Evolutionary conservation across 1,140 invertebrate species (phyloP), one percentile per base, ranked within the genome.

Genomic region (Diachasma alloeum): DNA sequence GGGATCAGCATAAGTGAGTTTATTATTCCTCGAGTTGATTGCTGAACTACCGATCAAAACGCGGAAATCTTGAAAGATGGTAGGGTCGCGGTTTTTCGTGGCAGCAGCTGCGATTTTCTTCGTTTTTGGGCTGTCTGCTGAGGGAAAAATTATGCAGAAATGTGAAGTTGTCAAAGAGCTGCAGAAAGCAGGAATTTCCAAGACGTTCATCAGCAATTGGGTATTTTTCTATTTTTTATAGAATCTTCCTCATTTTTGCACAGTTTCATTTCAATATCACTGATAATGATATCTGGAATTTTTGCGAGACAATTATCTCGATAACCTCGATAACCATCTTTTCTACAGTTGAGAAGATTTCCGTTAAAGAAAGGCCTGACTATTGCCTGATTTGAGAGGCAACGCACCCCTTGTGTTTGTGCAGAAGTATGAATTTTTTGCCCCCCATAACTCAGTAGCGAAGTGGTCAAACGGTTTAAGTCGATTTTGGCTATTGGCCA

Each of bases 161-260:
- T 90, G 89, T 74, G 85, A 89, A 0, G 85, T 79, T 0, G 85
- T 83, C 0, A 80, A 80, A 5, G 86, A 85, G 39, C 79, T 90
- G 6, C 37, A 77, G 10, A 74, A 48, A 0, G 81, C 67, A 10
- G 80, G 81, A 11, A 74, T 89, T 10, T 81, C 84, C 8, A 82
- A 83, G 10, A 85, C 75, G 5, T 82, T 88, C 19, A 77, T 88
- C 59, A 87, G 85, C 79, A 83, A 87, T 48, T 90, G 93, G 93
- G 92, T 76, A 71, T 37, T 68, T 56, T 56, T 91, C 8, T 4
- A 56, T 17, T 13, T 13, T 31, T 36, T 0, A 56, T 15, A 26
- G n/a, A 72, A 53, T 13, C 36, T 5, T 4, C 36, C 36, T 37
- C 36, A 37, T 37, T 5, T 37, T 37, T 37, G 6, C 31, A 31